These are phyloP conservation scores for Lamproptera curius DNA, from an alignment of 2,888 invertebrate genomes.

Conservation along the genomic window DNA sequence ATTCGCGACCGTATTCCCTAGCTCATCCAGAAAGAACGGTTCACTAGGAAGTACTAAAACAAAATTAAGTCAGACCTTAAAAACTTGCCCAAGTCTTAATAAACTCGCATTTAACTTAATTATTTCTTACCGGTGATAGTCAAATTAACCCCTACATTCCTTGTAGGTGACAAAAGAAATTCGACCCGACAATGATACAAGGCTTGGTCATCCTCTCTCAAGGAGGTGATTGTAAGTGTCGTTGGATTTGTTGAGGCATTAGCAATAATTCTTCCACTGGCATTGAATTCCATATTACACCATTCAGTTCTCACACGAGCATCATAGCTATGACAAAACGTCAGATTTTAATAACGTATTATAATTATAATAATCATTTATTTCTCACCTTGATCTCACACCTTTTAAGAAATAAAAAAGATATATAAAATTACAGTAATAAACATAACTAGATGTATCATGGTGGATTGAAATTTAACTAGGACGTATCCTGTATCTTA, in stretches of 20 bases:
- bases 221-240: constrained; percentile 44
- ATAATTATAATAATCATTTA: not conserved
- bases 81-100: not conserved
- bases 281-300: constrained; percentile 59
- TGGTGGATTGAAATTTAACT: no score
- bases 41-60: constrained; percentile 70
- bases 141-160: constrained; percentile 75
- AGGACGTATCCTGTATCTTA: no score
- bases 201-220: constrained; percentile 62
- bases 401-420: no score
- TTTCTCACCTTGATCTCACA: no score
- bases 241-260: constrained; percentile 48
- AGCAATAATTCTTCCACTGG: constrained; percentile 46
- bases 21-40: constrained; percentile 71
- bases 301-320: constrained; percentile 56
- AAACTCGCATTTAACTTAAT: constrained; percentile 2
- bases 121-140: constrained; percentile 48
- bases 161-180: constrained; percentile 75
- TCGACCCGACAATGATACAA: constrained; percentile 80
- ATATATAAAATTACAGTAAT: no score
- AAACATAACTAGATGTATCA: no score
- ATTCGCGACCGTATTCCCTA: constrained; percentile 63
- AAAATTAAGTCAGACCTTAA: not conserved
- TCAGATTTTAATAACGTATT: not conserved
- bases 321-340: constrained; percentile 53